Evolutionary conservation across 2,888 invertebrate genomes (phyloP).

Genomic region (Pterobdella sp.): DNA sequence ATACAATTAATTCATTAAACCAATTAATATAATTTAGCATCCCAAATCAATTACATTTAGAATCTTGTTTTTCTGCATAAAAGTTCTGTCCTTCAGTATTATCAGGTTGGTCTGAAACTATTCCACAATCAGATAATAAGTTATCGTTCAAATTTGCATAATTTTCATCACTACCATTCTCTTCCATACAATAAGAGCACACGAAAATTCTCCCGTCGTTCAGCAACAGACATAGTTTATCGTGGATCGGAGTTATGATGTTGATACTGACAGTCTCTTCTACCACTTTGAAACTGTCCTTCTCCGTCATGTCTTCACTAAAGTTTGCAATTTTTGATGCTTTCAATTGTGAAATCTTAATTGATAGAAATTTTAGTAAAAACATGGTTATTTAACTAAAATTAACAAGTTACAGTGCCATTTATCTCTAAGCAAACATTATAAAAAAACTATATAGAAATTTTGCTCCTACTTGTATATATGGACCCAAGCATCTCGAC

Average conservation of each 20-base stretch:
- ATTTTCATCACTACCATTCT: no score
- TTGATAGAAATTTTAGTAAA: neutral
- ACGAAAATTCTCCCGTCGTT: slow-evolving; percentile 35
- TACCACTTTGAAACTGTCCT: slow-evolving; percentile 34
- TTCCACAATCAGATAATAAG: no score
- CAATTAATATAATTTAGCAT: no score
- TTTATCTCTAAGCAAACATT: no score
- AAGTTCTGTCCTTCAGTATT: no score
- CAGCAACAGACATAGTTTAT: slow-evolving; percentile 35
- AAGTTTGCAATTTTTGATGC: slow-evolving; percentile 20
- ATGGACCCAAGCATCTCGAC: neutral
- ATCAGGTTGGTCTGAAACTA: no score
- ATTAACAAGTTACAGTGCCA: neutral
- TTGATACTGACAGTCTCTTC: slow-evolving; percentile 30
- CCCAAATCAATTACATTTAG: no score
- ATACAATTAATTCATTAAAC: no score
- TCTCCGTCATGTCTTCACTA: slow-evolving; percentile 29
- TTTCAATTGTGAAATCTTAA: neutral
- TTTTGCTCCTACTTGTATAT: slow-evolving; percentile 14
- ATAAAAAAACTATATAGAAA: no score
- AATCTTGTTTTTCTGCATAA: no score
- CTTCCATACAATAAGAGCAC: no score
- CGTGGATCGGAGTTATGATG: slow-evolving; percentile 30
- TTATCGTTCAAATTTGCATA: no score
- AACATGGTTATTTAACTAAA: neutral